Conservation (phyloP, 2,888 invertebrate genomes). For the Carpatolechia fugitivella region DNA sequence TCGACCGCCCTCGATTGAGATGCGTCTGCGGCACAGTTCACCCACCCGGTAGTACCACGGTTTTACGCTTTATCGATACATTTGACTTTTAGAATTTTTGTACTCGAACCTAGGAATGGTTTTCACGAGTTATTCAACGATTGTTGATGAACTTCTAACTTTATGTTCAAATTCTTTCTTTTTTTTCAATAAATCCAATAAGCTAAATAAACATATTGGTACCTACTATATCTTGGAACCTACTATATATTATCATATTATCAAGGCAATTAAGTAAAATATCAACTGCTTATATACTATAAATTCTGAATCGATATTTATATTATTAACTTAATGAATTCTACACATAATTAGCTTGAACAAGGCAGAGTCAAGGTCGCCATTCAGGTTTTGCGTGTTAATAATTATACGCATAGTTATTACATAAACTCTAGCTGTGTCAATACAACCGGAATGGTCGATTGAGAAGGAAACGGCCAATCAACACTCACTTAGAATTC, state of each 20-base stretch:
- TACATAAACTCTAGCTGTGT: slow-evolving; percentile 28
- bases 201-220: too few species aligned
- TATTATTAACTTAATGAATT: slow-evolving; percentile 1
- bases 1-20: slow-evolving; percentile 55
- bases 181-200: too few species aligned
- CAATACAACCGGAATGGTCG: slow-evolving; percentile 33
- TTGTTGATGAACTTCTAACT: too few species aligned
- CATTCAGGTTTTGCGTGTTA: slow-evolving; percentile 32
- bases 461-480: slow-evolving; percentile 39
- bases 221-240: too few species aligned
- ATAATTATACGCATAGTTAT: slow-evolving; percentile 28
- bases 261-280: background rate
- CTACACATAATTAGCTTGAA: background rate
- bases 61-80: slow-evolving; percentile 32
- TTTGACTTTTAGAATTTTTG: slow-evolving; percentile 26
- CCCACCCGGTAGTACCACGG: slow-evolving; percentile 36
- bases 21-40: slow-evolving; percentile 47
- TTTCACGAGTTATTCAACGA: too few species aligned
- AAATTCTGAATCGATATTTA: background rate
- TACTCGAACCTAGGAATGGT: too few species aligned
- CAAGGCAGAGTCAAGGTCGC: slow-evolving; percentile 35
- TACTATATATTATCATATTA: too few species aligned
- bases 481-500: slow-evolving; percentile 39
- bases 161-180: slow-evolving; percentile 1
- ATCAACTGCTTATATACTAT: background rate